Evolutionary conservation across 2,888 invertebrate genomes (phyloP).

Genomic region (Catocala fraxini): DNA sequence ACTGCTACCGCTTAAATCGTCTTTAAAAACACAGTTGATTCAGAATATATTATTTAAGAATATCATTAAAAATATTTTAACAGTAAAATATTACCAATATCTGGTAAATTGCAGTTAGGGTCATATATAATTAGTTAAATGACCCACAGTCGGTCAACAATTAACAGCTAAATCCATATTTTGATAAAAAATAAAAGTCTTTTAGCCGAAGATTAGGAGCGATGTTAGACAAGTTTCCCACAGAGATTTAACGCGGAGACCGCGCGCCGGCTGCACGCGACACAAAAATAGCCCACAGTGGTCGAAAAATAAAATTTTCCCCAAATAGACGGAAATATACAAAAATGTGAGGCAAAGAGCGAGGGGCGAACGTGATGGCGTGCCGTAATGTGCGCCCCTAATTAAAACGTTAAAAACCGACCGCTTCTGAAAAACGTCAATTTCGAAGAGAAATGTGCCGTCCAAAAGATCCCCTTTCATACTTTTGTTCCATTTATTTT

Average conservation of each 20-base stretch:
- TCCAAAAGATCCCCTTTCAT: slow-evolving; percentile 82
- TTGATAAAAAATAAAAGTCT: slow-evolving; percentile 46
- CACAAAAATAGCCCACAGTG: slow-evolving; percentile 85
- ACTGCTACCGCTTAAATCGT: slow-evolving; percentile 72
- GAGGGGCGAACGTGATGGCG: slow-evolving; percentile 86
- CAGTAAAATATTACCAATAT: no score
- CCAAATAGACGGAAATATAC: slow-evolving; percentile 87
- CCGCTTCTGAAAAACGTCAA: slow-evolving; percentile 86
- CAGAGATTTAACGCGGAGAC: slow-evolving; percentile 83
- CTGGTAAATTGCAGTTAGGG: no score
- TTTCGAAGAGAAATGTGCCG: slow-evolving; percentile 87
- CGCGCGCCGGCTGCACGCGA: slow-evolving; percentile 84
- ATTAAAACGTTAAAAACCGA: slow-evolving; percentile 88
- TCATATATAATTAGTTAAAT: not conserved
- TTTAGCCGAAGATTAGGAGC: slow-evolving; percentile 55
- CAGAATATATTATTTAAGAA: slow-evolving; percentile 17
- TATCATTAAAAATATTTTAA: no score
- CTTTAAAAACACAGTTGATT: slow-evolving; percentile 62
- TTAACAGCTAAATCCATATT: slow-evolving; percentile 4
- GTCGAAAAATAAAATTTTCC: slow-evolving; percentile 87
- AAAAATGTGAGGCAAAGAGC: slow-evolving; percentile 85
- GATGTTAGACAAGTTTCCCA: slow-evolving; percentile 80
- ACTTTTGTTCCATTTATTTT: slow-evolving; percentile 78
- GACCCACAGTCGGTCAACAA: not conserved
- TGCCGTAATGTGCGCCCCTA: slow-evolving; percentile 87